These are phyloP conservation scores for Melitaea athalia DNA, from an alignment of 2,888 invertebrate species.

Conservation along the genomic window DNA sequence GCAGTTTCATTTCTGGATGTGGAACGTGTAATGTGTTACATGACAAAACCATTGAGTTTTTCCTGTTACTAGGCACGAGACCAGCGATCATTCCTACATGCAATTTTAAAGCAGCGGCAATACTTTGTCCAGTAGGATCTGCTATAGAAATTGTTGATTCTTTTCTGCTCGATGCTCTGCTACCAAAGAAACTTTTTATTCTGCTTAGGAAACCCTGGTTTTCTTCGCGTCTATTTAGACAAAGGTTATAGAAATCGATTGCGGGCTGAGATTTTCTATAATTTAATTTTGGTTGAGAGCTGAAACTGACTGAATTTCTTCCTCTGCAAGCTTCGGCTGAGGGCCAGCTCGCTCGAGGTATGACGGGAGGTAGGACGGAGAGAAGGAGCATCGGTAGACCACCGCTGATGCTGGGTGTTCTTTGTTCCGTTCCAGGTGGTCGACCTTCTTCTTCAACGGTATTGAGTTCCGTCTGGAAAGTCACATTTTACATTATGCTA, in stretches of 20 bases:
- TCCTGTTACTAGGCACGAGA: conserved; percentile 85
- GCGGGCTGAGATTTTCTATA: conserved; percentile 81
- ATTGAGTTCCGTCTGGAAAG: conserved; percentile 69
- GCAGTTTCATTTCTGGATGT: conserved; percentile 65
- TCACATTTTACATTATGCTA: too few relatives aligned
- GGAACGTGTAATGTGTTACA: conserved; percentile 84
- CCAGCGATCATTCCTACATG: conserved; percentile 89
- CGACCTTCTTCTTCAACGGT: conserved; percentile 72
- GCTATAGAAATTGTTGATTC: conserved; percentile 85
- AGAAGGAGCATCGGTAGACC: conserved; percentile 87
- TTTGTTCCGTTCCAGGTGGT: conserved; percentile 47
- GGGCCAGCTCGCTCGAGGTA: conserved; percentile 90
- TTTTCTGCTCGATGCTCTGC: conserved; percentile 84
- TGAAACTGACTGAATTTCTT: conserved; percentile 84
- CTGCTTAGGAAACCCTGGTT: conserved; percentile 80
- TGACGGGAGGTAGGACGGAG: conserved; percentile 88
- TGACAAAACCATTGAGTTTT: conserved; percentile 81
- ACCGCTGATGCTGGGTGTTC: conserved; percentile 86
- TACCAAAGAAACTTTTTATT: conserved; percentile 83
- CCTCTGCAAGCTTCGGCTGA: conserved; percentile 85
- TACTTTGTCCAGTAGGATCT: conserved; percentile 81
- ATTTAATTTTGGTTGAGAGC: conserved; percentile 85
- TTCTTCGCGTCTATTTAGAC: conserved; percentile 80
- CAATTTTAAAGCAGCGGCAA: conserved; percentile 86
- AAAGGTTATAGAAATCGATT: conserved; percentile 83